Base-by-base conservation (phyloP, 2,888 invertebrate genomes). In the Argyresthia goedartella region DNA sequence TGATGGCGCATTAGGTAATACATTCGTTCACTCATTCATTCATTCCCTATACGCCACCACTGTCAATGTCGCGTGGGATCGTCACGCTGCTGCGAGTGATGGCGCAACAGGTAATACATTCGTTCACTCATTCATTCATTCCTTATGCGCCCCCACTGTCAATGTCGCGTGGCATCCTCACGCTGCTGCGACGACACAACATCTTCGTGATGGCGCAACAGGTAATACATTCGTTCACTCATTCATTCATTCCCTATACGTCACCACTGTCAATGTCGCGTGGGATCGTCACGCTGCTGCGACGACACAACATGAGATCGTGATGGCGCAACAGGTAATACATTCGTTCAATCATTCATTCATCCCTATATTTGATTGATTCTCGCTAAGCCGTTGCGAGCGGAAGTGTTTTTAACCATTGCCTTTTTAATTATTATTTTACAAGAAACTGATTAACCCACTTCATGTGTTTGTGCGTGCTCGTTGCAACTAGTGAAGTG, bases 301-400 rank as follows among this genome's bases (percentile, higher is more conserved):
- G 96, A 70, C 95, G 96, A 73, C 95, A 95, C 87, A 97, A 98
- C 69, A 95, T 98, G n/a, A n/a, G 54, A 97, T 98, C 74, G 90
- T 93, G 57, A 89, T 98, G 70, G 93, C 94, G 33, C 90, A 95
- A 58, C 82, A 94, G 92, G 93, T 97, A 41, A 53, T 59, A n/a
- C n/a, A 11, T 39, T 9, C n/a, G 46, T 33, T 46, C 25, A 11
- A 4, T 10, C 4, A 16, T 8, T 16, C 9, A 45, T 45, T 15
- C 4, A 10, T 10, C n/a, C n/a, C n/a, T n/a, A n/a, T n/a, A n/a
- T n/a, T n/a, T n/a, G 45, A 25, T n/a, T n/a, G n/a, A n/a, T n/a
- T n/a, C n/a, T 13, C 7, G 1, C 1, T 11, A 45, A n/a, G n/a
- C n/a, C n/a, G n/a, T n/a, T n/a, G n/a, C n/a, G n/a, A n/a, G n/a